Percentiles rank a stretch among this genome's conserved stretches.
Conservation (phyloP, 2,888 invertebrate species). For the Drosophila monieri region DNA sequence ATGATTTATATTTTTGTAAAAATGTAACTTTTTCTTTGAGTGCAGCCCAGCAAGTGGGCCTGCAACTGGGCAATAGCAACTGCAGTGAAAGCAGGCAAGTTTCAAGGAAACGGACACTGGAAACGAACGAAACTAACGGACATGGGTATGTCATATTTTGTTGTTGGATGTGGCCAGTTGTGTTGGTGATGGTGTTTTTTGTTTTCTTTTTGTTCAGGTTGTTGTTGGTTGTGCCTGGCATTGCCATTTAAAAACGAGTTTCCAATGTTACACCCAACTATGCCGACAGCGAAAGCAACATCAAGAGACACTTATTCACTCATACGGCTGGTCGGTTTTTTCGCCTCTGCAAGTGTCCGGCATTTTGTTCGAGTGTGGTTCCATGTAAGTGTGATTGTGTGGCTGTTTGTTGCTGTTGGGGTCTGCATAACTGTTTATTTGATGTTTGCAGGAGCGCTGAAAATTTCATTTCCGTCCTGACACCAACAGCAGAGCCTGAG, state of each 20-base stretch:
- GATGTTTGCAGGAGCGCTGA: conserved; percentile 40
- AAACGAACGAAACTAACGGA: conserved; percentile 61
- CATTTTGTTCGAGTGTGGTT: conserved; percentile 33
- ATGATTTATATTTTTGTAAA: too few relatives aligned
- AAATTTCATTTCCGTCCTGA: conserved; percentile 70
- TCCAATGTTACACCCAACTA: conserved; percentile 62
- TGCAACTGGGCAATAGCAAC: conserved; percentile 30
- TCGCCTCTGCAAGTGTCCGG: conserved; percentile 27
- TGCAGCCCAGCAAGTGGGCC: conserved; percentile 28
- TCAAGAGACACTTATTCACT: conserved; percentile 57
- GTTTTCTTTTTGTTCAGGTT: conserved; percentile 31
- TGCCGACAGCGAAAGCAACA: conserved; percentile 38
- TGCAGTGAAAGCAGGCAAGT: conserved; percentile 31
- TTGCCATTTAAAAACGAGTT: conserved; percentile 68
- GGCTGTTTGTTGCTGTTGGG: conserved; percentile 33
- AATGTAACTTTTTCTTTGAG: conserved; percentile 17
- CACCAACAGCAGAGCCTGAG: conserved; percentile 51
- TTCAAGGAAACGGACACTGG: conserved; percentile 70
- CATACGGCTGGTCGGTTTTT: conserved; percentile 61
- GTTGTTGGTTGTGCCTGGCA: conserved; percentile 39
- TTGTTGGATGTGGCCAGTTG: conserved; percentile 61
- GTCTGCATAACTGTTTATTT: conserved; percentile 46
- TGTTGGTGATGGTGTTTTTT: conserved; percentile 32
- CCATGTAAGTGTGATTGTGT: conserved; percentile 2
- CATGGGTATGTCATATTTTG: conserved; percentile 72